These are phyloP conservation scores for Mystacornis crossleyi DNA, from an alignment of 2,113 vertebrate genomes.

Conservation along the genomic window DNA sequence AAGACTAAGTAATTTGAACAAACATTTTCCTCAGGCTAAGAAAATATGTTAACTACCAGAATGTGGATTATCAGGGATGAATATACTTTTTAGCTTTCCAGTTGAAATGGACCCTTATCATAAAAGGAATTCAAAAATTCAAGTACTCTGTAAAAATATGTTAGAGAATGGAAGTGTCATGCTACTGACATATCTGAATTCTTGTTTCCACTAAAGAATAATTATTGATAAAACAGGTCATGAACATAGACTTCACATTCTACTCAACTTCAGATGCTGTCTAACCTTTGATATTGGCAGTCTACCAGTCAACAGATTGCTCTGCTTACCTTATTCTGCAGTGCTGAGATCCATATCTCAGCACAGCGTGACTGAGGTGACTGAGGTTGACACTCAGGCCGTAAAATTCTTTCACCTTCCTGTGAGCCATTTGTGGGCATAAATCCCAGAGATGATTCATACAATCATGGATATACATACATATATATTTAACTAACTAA, in stretches of 20 bases:
- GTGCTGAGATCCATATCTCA: neutral
- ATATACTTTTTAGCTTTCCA: neutral
- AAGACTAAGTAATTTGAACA: neutral
- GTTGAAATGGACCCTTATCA: neutral
- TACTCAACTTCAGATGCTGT: neutral
- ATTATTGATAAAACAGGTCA: neutral
- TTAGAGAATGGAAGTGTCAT: neutral
- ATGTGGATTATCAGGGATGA: neutral
- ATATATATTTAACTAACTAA: neutral
- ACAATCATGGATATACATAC: neutral
- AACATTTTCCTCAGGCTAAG: neutral
- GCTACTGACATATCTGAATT: neutral
- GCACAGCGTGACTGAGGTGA: neutral
- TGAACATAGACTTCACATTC: neutral
- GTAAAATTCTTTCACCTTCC: neutral
- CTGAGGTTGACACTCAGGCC: neutral
- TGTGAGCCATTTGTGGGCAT: neutral
- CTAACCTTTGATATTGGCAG: neutral
- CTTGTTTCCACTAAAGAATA: neutral
- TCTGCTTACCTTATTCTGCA: neutral
- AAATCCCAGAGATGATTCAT: neutral
- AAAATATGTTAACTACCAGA: neutral
- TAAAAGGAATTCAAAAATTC: neutral
- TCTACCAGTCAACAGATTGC: neutral
- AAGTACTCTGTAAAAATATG: neutral